Base-by-base conservation (phyloP, 2,113 vertebrate species). In the Bos indicus region DNA sequence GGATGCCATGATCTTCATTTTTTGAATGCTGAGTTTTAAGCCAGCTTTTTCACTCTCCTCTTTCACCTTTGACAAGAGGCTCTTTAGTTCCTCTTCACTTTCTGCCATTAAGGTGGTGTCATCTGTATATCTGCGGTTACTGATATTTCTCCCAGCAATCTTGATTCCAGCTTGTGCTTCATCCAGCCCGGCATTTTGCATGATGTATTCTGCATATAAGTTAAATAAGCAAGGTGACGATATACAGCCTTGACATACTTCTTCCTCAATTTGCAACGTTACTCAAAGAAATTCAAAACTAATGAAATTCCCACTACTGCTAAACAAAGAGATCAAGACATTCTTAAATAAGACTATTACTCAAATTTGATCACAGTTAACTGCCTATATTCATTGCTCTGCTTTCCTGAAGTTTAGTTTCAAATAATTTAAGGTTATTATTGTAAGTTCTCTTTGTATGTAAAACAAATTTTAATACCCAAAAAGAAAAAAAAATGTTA, bases 401-500 rank as follows among this genome's bases (percentile, higher is more conserved):
- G 16, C 25, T 67, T 80, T 88, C 56, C 23, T 90, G 14, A 95
- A 93, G 43, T 60, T 95, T 80, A 67, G 28, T 82, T 86, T 88
- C 25, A 86, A 89, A 67, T 56, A 46, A 52, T 87, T 88, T 59
- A 91, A 71, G 36, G 56, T 92, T 89, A 57, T 30, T 51, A 82
- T 21, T 86, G 1, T n/a, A 71, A 88, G 84, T 54, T 86, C 14
- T 19, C 59, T 88, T 52, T 64, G 56, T 84, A 78, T 5, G 28
- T 80, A 92, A 92, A 95, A 54, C 19, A 91, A 94, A 94, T 51
- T 89, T 90, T 36, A 90, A 94, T 67, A 67, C 23, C 17, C 43
- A 23, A 84, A 92, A 85, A 54, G 48, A n/a, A 52, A 71, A 67
- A 52, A 46, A 78, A 48, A 43, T 23, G 30, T 33, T 81, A 93